phyloP scores from a whole-genome alignment of 2,888 invertebrate genomes.

The Pardosa pseudoannulata region DNA sequence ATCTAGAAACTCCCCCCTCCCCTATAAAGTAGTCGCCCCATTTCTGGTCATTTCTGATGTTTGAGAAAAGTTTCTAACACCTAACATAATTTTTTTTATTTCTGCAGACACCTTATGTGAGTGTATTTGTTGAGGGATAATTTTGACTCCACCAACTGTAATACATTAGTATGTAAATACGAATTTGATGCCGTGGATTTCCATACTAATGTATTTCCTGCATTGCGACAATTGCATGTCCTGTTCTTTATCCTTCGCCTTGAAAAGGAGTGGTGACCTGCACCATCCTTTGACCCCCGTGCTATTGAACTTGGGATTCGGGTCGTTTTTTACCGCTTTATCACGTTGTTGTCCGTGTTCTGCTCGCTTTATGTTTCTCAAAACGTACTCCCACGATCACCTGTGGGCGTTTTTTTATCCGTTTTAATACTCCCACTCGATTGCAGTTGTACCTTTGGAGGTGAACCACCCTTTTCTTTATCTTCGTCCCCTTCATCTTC shows the following conservation, averaged over 20 bases:
- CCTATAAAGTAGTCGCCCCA: no score
- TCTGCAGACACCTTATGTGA: no score
- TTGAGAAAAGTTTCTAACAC: no score
- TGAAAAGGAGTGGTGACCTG: slow-evolving; percentile 10
- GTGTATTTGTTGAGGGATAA: no score
- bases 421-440: slow-evolving; percentile 41
- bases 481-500: no score
- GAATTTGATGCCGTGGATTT: not conserved
- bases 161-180: slow-evolving; percentile 9
- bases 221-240: slow-evolving; percentile 7
- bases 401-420: slow-evolving; percentile 35
- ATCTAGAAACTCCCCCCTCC: no score
- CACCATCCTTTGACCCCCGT: slow-evolving; percentile 5
- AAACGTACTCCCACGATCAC: slow-evolving; percentile 28
- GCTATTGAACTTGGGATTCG: slow-evolving; percentile 16
- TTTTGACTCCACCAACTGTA: not conserved
- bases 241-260: slow-evolving; percentile 11
- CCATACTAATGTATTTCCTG: slow-evolving; percentile 7
- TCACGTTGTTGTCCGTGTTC: slow-evolving; percentile 1
- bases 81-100: no score
- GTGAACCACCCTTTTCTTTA: slow-evolving; percentile 24
- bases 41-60: no score
- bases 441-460: slow-evolving; percentile 6
- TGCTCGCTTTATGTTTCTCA: slow-evolving; percentile 19
- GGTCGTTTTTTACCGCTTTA: not conserved